Evolutionary conservation across 2,888 invertebrate species (phyloP), one percentile per base, ranked within the genome.

Genomic region (Chloromyia formosa): DNA sequence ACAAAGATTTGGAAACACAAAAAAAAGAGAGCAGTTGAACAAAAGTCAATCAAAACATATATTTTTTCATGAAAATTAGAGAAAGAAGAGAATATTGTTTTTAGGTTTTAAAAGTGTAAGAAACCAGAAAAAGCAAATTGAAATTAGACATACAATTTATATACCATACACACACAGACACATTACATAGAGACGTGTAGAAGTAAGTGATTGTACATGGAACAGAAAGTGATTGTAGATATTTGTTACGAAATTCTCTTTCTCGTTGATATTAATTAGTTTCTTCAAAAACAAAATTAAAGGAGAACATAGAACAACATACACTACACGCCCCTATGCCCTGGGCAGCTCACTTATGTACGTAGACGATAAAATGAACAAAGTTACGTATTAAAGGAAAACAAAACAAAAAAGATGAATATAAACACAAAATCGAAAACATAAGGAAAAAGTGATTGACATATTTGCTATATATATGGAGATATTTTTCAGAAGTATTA

Each of bases 401-500:
- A n/a, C n/a, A n/a, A n/a, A n/a, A n/a, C n/a, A n/a, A n/a, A n/a
- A n/a, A n/a, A n/a, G n/a, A n/a, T n/a, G n/a, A n/a, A n/a, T n/a
- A n/a, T n/a, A n/a, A n/a, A n/a, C n/a, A 64, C 20, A n/a, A 66
- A 23, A 61, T 10, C 61, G 23, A 61, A 14, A 56, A 56, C 16
- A 56, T 10, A 18, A 56, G 16, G 3, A 22, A 10, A 56, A 54
- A 40, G 64, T 64, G 64, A 64, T 64, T 42, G 64, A 64, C 9
- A 64, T 64, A 18, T 23, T n/a, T n/a, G n/a, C 9, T 42, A n/a
- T n/a, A n/a, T n/a, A n/a, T n/a, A 35, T 64, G 45, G 16, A 56
- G 69, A 69, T 69, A 69, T 56, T 69, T 69, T 69, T 69, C 56
- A 56, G 56, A 49, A 69, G 69, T 69, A 71, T 71, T 71, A 71